phyloP scores from a whole-genome alignment of 2,797 vertebrate genomes.

The Aplochiton taeniatus region DNA sequence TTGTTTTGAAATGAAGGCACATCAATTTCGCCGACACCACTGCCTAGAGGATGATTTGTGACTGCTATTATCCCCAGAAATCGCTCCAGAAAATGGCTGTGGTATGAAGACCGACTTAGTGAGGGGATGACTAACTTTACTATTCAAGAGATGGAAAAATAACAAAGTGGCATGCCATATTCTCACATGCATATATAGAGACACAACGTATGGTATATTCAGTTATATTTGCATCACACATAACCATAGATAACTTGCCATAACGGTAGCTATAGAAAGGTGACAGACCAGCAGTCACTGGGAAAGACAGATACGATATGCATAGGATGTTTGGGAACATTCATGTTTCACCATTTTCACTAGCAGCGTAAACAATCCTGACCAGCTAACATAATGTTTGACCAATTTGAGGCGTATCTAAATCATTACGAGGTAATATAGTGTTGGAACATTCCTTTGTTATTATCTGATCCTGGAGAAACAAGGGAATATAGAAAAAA shows the following conservation, averaged over 20 bases:
- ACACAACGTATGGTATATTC: too few species aligned
- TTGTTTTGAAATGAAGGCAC: constrained; percentile 80
- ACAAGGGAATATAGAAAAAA: constrained; percentile 53
- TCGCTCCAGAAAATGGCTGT: constrained; percentile 64
- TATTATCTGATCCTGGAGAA: constrained; percentile 39
- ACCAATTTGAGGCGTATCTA: constrained; percentile 60
- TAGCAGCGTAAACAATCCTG: constrained; percentile 41
- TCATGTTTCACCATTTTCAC: constrained; percentile 36
- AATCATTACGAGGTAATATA: constrained; percentile 64
- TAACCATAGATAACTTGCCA: too few species aligned
- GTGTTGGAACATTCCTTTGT: constrained; percentile 37
- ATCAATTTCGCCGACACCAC: constrained; percentile 71
- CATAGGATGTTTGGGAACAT: too few species aligned
- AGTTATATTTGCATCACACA: too few species aligned
- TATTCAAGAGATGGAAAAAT: too few species aligned
- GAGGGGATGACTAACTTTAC: constrained; percentile 11
- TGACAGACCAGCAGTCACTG: constrained; percentile 1
- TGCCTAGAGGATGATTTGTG: constrained; percentile 75
- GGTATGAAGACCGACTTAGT: constrained; percentile 49
- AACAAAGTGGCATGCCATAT: too few species aligned
- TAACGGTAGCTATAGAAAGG: too few species aligned
- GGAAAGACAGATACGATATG: constrained; percentile 7
- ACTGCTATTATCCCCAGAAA: constrained; percentile 73
- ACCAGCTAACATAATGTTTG: constrained; percentile 48
- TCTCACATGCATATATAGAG: too few species aligned